These are phyloP conservation scores for Acrocephalus kingi DNA, from an alignment of 2,113 vertebrate genomes.

Conservation along the genomic window DNA sequence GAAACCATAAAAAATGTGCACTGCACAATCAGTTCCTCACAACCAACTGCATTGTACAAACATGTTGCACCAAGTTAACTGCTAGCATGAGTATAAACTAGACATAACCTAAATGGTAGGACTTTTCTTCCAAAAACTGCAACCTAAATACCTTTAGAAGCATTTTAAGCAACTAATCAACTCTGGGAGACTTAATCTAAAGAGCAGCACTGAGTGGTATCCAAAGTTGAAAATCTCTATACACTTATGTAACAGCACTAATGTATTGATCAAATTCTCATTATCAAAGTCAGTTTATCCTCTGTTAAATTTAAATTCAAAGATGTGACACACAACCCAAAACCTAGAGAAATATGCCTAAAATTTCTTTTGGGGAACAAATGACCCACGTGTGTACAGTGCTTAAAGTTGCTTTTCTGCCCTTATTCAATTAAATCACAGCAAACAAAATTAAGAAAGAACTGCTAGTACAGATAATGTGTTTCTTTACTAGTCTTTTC, in stretches of 20 bases:
- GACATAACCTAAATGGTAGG: neutral
- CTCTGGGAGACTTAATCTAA: neutral
- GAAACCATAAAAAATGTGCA: rapidly evolving
- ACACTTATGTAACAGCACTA: neutral
- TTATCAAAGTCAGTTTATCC: neutral
- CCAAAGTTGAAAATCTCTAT: neutral
- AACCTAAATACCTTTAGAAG: neutral
- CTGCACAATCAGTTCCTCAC: neutral
- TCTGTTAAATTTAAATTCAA: neutral
- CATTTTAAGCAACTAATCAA: neutral
- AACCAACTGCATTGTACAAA: neutral
- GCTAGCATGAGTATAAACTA: neutral
- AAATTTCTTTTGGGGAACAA: neutral
- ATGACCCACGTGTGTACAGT: rapidly evolving
- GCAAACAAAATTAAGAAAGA: neutral
- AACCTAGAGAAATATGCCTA: neutral
- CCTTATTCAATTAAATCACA: neutral
- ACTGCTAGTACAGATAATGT: neutral
- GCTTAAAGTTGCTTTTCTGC: neutral
- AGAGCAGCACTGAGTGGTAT: neutral
- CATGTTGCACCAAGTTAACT: neutral
- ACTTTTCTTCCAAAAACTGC: neutral
- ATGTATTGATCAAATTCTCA: neutral
- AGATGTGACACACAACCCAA: neutral
- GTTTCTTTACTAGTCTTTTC: neutral